A percentile compares a stretch with the other conserved stretches of the same genome.
These are phyloP conservation scores for Australoheros facetus DNA, from an alignment of 2,797 vertebrate genomes.

Conservation along the genomic window DNA sequence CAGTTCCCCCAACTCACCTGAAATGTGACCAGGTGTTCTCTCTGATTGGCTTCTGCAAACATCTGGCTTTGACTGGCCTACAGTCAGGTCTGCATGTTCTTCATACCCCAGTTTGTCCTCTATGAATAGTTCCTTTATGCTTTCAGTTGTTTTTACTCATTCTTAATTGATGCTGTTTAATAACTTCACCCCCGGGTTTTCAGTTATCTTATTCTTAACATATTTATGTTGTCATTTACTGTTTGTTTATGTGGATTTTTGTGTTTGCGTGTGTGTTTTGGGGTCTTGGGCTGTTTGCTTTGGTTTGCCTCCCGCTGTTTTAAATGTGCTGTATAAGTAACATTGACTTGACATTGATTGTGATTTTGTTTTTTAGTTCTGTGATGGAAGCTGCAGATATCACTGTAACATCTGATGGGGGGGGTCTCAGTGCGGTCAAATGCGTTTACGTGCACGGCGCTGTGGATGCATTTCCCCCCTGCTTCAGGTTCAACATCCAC, in stretches of 20 bases:
- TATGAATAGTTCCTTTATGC: too few species aligned
- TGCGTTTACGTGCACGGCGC: neutral
- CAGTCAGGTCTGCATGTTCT: too few species aligned
- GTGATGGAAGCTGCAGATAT: neutral
- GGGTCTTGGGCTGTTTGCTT: neutral
- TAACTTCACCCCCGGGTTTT: neutral
- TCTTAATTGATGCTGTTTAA: neutral
- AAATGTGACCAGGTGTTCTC: too few species aligned
- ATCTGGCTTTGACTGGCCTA: too few species aligned
- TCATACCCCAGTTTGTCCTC: too few species aligned
- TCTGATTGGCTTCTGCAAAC: too few species aligned
- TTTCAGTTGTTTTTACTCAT: neutral
- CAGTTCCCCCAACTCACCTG: too few species aligned
- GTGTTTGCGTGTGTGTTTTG: neutral
- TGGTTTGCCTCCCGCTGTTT: neutral
- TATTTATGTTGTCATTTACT: neutral
- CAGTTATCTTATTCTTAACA: neutral
- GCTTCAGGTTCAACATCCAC: neutral
- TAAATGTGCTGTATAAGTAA: neutral
- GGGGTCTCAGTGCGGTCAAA: constrained; percentile 13
- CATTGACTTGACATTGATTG: neutral
- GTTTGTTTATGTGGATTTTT: constrained; percentile 12
- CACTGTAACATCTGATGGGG: neutral
- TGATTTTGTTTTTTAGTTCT: neutral
- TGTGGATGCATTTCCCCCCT: neutral